phyloP scores from a whole-genome alignment of 2,888 invertebrate genomes.

The Zelleria hepariella region DNA sequence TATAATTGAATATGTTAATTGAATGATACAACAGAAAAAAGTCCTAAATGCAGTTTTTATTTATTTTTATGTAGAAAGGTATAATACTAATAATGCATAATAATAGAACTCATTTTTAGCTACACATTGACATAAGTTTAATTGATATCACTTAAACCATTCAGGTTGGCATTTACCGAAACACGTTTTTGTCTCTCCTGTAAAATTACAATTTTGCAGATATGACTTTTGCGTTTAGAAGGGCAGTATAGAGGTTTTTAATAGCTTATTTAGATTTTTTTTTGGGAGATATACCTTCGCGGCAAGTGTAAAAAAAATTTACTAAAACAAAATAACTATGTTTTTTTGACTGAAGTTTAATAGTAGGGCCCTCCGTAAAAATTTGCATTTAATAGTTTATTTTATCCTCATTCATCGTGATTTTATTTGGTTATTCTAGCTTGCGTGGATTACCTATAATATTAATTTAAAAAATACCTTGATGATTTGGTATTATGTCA shows the following conservation, averaged over 20 bases:
- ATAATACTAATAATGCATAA: background rate
- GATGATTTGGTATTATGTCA: too few species aligned
- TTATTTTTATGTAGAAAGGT: slow-evolving; percentile 1
- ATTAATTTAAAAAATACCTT: too few species aligned
- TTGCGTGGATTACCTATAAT: too few species aligned
- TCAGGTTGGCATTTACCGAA: background rate
- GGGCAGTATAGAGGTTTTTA: background rate
- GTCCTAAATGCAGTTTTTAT: slow-evolving; percentile 3
- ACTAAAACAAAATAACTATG: too few species aligned
- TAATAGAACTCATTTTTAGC: background rate
- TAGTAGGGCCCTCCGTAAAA: too few species aligned
- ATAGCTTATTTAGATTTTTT: too few species aligned
- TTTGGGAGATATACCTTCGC: too few species aligned
- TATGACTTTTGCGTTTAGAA: background rate
- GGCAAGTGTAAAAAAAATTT: too few species aligned
- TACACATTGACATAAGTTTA: background rate
- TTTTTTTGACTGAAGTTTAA: too few species aligned
- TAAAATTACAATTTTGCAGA: background rate
- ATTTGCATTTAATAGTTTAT: too few species aligned
- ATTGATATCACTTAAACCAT: background rate
- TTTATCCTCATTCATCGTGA: too few species aligned
- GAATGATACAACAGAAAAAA: slow-evolving; percentile 3
- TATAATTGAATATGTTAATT: background rate
- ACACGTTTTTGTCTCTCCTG: background rate
- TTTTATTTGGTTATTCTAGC: too few species aligned